A percentile compares a stretch with the other conserved stretches of the same genome.
Evolutionary conservation across 2,113 vertebrate genomes (phyloP).

Genomic region (Verasper variegatus): DNA sequence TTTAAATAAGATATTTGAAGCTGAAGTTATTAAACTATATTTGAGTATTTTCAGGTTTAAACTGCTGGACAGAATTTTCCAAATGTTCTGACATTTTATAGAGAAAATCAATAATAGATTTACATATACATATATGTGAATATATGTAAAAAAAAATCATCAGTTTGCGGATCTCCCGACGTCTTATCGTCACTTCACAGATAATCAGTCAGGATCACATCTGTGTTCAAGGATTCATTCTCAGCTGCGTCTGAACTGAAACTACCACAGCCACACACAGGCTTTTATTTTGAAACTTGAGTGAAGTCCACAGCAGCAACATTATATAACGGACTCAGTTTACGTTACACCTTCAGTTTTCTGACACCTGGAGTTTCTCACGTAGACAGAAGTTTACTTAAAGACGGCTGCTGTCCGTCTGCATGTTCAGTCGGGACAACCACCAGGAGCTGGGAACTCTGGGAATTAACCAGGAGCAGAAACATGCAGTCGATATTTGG

Average conservation of each 20-base stretch:
- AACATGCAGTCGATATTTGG: conserved; percentile 61
- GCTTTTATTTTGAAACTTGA: conserved; percentile 32
- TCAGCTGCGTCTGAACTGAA: not conserved
- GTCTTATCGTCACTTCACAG: no score
- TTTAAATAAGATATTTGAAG: no score
- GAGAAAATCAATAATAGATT: no score
- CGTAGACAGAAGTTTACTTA: not conserved
- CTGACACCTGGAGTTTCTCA: not conserved
- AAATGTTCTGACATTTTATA: no score
- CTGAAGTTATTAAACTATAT: no score
- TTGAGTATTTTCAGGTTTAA: no score
- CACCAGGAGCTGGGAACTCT: not conserved
- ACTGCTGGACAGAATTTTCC: no score
- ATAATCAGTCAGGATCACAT: not conserved
- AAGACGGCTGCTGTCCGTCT: not conserved
- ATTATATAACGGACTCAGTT: conserved; percentile 21
- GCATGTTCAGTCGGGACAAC: not conserved
- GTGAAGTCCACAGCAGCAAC: conserved; percentile 34
- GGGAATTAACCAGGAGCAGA: not conserved
- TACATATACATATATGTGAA: no score
- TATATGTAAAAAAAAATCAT: no score
- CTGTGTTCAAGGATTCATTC: not conserved
- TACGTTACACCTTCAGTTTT: not conserved
- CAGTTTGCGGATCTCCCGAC: no score
- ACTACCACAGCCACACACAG: not conserved